phyloP scores from a whole-genome alignment of 2,797 vertebrate genomes.

The Pangasius larnaudii region DNA sequence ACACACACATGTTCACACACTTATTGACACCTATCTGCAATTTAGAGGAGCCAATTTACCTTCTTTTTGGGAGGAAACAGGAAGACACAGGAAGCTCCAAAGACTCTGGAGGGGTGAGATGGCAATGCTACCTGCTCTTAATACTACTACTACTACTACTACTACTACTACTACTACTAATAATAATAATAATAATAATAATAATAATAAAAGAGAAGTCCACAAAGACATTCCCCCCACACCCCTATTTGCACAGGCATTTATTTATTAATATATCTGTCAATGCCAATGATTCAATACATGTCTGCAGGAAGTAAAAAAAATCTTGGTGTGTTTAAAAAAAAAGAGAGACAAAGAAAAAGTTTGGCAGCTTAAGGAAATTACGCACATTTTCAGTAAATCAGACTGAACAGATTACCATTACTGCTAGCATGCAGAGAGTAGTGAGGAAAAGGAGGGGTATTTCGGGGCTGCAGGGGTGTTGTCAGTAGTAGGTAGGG shows the following conservation, averaged over 20 bases:
- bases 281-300: background rate
- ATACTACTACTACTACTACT: background rate
- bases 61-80: background rate
- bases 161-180: background rate
- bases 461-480: background rate
- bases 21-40: background rate
- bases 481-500: conserved; percentile 1
- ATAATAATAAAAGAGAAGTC: background rate
- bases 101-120: background rate
- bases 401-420: background rate
- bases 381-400: background rate
- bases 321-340: background rate
- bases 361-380: background rate
- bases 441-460: conserved; percentile 6
- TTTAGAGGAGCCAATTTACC: background rate
- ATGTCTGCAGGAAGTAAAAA: background rate
- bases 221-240: background rate
- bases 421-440: background rate
- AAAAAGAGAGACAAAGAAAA: background rate
- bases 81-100: background rate
- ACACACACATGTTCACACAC: background rate
- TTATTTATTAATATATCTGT: background rate
- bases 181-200: background rate
- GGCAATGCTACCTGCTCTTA: background rate
- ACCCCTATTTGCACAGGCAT: background rate